Evolutionary conservation across 2,113 vertebrate genomes (phyloP), one percentile per base, ranked within the genome.

Genomic region (Microcebus griseorufus): DNA sequence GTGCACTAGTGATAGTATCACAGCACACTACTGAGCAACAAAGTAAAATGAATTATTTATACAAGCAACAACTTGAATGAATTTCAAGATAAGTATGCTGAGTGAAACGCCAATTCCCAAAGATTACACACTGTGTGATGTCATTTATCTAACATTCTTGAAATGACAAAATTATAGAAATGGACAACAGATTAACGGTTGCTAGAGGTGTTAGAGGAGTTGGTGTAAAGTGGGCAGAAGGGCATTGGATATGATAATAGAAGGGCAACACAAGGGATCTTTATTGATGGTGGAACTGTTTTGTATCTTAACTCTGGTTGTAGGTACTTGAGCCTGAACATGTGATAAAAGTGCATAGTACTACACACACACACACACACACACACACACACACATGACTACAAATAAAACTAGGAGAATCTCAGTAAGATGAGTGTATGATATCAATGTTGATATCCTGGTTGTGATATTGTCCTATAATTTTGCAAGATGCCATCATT

Each of bases 151-250:
- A 45, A 82, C 18, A 65, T 72, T 88, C 23, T 83, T 87, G 18
- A 92, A 96, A 72, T 45, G 18, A 85, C 70, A 91, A 93, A 95
- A 53, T 86, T 80, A 60, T 87, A 69, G 81, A 93, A 53, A 62
- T 69, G 23, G 3, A 62, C 64, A 82, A 67, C 9, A 79, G 14
- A 55, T 72, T 53, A 65, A 76, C 29, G 13, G 22, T 75, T 96
- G 11, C 55, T 82, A 64, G n/a, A 14, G n/a, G 10, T 64, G 82
- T 58, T 67, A 29, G 29, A 42, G 17, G 27, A 75, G 13, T 25
- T 6, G 53, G 18, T 53, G 39, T 88, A 37, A 25, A 12, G 18
- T n/a, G 45, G 5, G 37, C 7, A 87, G 78, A 27, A 32, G 2
- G 17, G 18, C 37, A 27, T 17, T 53, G 6, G 4, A 34, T 79